A percentile compares a stretch with the other conserved stretches of the same genome.
phyloP scores from a whole-genome alignment of 2,113 vertebrate species.

The Percopsis transmontana region DNA sequence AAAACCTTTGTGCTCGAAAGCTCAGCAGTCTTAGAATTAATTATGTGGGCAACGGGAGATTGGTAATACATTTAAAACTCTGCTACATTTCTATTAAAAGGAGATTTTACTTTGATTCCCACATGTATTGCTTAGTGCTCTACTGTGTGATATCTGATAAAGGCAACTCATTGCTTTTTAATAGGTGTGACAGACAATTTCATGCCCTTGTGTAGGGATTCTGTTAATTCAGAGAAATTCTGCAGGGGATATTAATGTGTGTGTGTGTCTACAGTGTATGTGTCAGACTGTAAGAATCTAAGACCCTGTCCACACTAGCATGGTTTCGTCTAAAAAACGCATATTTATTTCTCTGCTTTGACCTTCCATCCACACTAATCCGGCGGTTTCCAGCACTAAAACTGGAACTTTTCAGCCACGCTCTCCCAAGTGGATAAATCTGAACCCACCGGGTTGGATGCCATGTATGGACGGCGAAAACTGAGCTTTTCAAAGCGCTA shows the following conservation, averaged over 20 bases:
- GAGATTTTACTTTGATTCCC: slow-evolving; percentile 41
- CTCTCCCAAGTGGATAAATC: too few species aligned
- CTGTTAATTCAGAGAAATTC: slow-evolving; percentile 18
- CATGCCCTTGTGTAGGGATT: slow-evolving; percentile 35
- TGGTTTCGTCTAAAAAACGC: too few species aligned
- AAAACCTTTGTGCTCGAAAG: slow-evolving; percentile 18
- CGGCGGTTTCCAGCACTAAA: too few species aligned
- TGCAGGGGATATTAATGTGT: background rate
- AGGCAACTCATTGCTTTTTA: slow-evolving; percentile 24
- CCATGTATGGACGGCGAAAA: too few species aligned
- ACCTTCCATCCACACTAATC: too few species aligned
- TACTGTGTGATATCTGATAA: slow-evolving; percentile 38
- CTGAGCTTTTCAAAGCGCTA: too few species aligned
- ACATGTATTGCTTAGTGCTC: slow-evolving; percentile 20
- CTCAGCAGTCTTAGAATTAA: slow-evolving; percentile 34
- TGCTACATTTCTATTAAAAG: slow-evolving; percentile 37
- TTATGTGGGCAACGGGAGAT: slow-evolving; percentile 21
- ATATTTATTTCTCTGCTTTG: too few species aligned
- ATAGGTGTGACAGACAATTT: slow-evolving; percentile 43
- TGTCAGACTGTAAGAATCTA: background rate
- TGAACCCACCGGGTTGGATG: too few species aligned
- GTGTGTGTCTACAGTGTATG: background rate
- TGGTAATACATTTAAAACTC: slow-evolving; percentile 30
- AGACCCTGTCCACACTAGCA: too few species aligned
- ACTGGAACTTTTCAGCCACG: too few species aligned